Conservation (phyloP, 2,888 invertebrate species). For the Anarsia innoxiella region DNA sequence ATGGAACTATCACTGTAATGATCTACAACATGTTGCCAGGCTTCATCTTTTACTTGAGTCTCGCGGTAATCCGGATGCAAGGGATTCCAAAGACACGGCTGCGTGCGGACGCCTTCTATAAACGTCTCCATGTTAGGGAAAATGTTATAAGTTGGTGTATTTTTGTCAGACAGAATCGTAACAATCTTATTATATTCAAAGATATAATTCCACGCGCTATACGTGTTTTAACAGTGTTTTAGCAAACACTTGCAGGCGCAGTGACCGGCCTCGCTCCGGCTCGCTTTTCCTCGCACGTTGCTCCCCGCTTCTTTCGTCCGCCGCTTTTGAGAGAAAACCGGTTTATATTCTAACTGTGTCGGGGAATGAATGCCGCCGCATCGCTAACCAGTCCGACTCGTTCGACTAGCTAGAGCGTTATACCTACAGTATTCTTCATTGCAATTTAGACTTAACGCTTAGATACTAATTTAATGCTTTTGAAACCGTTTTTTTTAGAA, state of each 20-base stretch:
- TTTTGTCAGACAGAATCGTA: not conserved
- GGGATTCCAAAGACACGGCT: constrained; percentile 63
- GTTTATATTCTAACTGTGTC: constrained; percentile 33
- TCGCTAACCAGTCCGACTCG: too few relatives aligned
- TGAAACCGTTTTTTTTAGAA: too few relatives aligned
- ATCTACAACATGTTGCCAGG: constrained; percentile 57
- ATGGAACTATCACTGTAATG: constrained; percentile 44
- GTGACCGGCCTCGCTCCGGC: constrained; percentile 31
- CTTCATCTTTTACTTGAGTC: constrained; percentile 48
- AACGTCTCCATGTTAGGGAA: constrained; percentile 61
- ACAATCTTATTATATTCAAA: too few relatives aligned
- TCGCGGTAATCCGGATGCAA: constrained; percentile 57
- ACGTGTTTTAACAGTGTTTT: too few relatives aligned
- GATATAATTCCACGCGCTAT: too few relatives aligned
- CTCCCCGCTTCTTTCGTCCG: constrained; percentile 24
- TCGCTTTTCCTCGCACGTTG: constrained; percentile 33
- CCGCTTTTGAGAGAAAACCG: constrained; percentile 48
- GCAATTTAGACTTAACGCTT: too few relatives aligned
- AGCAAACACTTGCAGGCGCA: not conserved
- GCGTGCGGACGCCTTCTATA: constrained; percentile 52
- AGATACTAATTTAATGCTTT: too few relatives aligned
- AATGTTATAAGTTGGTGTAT: too few relatives aligned
- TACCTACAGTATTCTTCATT: too few relatives aligned
- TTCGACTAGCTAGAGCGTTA: too few relatives aligned
- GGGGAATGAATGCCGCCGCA: constrained; percentile 3